Evolutionary conservation across 2,113 vertebrate genomes (phyloP), one percentile per base, ranked within the genome.

Genomic region (Noturus placidus): DNA sequence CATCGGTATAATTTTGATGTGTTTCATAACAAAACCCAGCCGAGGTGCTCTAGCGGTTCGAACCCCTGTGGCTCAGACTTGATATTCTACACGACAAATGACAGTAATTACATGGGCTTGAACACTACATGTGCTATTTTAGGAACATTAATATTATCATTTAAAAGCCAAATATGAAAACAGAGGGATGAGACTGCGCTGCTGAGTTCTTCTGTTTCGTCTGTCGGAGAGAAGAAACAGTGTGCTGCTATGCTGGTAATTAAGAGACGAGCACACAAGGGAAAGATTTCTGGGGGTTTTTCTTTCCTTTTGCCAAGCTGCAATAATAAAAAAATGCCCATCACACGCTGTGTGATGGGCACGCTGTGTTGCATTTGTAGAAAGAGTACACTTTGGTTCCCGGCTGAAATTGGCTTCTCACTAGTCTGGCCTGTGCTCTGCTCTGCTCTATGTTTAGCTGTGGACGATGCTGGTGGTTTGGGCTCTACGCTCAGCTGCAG

Each of bases 391-490:
- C 88, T 84, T 76, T 30, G 79, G 72, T 93, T 92, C 91, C 92
- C 90, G 92, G 83, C n/a, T 84, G 83, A 84, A 84, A 56, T 72
- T 84, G 63, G 82, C 63, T 83, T 83, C 33, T 42, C 72, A 69
- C 52, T 87, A 88, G 89, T 93, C 91, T 93, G 93, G 93, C 90
- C 89, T 90, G 92, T 91, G 89, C 87, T 92, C 80, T 33, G 88
- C 93, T 78, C 72, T 94, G 88, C 93, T 78, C 82, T 94, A 93
- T 89, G 92, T 94, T 94, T 94, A 94, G 95, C 90, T 46, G 88
- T 80, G 90, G 87, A 81, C 33, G 7, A 63, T 70, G 56, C 74
- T 88, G 38, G 84, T 89, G 94, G 93, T 94, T 94, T 92, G 70
- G 89, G 91, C 82, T 80, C 56, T 82, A 38, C 80, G 84, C 52